Conservation (phyloP, 2,113 vertebrate species). For the Ictalurus punctatus region DNA sequence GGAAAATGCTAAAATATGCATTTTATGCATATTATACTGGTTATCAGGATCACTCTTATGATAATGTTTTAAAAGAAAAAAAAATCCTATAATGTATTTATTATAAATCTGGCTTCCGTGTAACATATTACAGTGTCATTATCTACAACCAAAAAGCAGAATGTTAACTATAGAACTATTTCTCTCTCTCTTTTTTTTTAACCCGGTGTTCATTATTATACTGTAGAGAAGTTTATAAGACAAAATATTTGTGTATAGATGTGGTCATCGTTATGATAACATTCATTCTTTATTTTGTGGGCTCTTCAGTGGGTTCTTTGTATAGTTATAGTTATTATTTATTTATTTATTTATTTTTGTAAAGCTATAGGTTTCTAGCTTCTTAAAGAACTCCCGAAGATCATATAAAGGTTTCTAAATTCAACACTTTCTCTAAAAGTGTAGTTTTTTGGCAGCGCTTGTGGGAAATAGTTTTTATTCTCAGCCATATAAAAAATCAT, state of each 20-base stretch:
- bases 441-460: neutral
- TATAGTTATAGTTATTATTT: neutral
- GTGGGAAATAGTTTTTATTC: slow-evolving; percentile 15
- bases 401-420: neutral
- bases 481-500: slow-evolving; percentile 29
- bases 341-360: neutral
- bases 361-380: neutral
- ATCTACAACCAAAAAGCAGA: neutral
- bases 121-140: neutral
- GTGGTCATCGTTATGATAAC: neutral
- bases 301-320: neutral
- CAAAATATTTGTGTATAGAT: neutral
- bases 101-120: neutral
- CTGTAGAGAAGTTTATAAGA: neutral
- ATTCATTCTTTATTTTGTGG: neutral
- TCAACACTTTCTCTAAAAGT: neutral
- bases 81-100: neutral
- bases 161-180: neutral
- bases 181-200: neutral
- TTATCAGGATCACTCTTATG: neutral
- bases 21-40: neutral
- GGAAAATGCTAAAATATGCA: neutral
- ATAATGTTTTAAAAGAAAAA: no score
- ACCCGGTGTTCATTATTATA: neutral
- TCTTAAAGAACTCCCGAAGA: neutral